phyloP scores from a whole-genome alignment of 2,797 vertebrate species.

The Corythornis leucogaster region DNA sequence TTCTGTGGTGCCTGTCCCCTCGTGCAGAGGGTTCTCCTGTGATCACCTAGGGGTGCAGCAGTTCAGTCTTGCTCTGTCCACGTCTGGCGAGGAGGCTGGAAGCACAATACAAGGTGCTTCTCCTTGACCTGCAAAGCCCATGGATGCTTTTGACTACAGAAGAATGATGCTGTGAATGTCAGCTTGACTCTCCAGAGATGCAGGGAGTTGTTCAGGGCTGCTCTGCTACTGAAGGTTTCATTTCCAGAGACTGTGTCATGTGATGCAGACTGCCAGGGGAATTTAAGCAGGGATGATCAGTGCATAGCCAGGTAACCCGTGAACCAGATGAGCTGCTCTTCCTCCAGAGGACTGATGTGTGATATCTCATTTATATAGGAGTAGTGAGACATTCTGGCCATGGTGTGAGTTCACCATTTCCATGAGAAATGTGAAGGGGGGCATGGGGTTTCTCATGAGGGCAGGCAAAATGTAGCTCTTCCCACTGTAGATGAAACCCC shows the following conservation, averaged over 20 bases:
- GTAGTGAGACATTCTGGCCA: not conserved
- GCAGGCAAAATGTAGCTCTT: not conserved
- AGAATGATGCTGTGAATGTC: not conserved
- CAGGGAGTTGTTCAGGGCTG: not conserved
- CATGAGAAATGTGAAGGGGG: not conserved
- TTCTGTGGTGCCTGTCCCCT: not conserved
- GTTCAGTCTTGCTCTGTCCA: not conserved
- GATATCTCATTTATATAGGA: not conserved
- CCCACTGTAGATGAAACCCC: rapidly evolving
- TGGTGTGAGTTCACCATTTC: not conserved
- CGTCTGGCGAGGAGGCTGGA: not conserved
- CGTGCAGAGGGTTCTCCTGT: rapidly evolving
- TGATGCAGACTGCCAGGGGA: not conserved
- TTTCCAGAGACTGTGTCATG: not conserved
- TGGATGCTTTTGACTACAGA: not conserved
- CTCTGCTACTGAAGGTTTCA: not conserved
- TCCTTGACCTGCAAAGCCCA: not conserved
- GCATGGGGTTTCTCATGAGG: not conserved
- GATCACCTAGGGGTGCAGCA: not conserved
- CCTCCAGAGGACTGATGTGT: not conserved
- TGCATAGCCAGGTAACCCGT: not conserved
- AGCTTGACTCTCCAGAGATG: not conserved
- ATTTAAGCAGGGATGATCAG: not conserved
- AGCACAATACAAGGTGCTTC: not conserved
- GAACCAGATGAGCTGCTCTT: not conserved